Conservation (phyloP, 2,888 invertebrate genomes). For the Coenonympha glycerion region DNA sequence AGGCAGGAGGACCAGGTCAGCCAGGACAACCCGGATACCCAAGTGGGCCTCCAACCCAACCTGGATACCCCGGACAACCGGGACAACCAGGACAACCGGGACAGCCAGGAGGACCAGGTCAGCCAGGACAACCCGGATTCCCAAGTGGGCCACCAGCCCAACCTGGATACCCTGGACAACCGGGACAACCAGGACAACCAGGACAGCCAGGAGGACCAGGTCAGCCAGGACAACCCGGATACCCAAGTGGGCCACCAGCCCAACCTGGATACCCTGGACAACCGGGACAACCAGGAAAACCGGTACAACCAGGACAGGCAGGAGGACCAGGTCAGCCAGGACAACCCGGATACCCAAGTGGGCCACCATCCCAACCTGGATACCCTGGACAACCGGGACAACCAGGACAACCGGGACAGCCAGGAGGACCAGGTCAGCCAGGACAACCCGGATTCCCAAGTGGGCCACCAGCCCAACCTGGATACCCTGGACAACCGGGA, state of each 20-base stretch:
- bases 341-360: too few relatives aligned
- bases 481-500: background rate
- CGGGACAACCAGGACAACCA: background rate
- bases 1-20: slow-evolving; percentile 33
- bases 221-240: slow-evolving; percentile 6
- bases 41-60: too few relatives aligned
- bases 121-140: background rate
- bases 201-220: background rate
- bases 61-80: background rate
- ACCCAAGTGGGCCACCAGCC: too few relatives aligned
- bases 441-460: background rate
- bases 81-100: background rate
- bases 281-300: slow-evolving; percentile 23
- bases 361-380: too few relatives aligned
- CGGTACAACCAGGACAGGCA: slow-evolving; percentile 4
- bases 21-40: slow-evolving; percentile 4
- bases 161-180: slow-evolving; percentile 14
- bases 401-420: slow-evolving; percentile 11
- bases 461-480: too few relatives aligned
- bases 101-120: background rate
- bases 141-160: too few relatives aligned
- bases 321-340: background rate
- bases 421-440: background rate
- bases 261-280: slow-evolving; percentile 16
- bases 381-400: background rate